Evolutionary conservation across 92 coral and sea anemone species (phyloP).

Genomic region (Virgularia gustaviana): DNA sequence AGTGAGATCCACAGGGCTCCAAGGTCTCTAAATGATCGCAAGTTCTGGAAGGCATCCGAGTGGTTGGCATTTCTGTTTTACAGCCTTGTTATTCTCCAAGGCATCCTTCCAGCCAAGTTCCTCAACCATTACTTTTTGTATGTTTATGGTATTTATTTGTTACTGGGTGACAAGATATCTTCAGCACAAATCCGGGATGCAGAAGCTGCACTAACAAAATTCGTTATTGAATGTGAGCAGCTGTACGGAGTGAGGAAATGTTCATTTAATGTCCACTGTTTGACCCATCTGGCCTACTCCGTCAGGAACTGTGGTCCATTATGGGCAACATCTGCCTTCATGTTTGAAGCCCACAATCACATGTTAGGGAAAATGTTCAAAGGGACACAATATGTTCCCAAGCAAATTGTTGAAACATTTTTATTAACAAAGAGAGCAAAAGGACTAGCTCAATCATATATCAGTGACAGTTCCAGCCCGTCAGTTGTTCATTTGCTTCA

Average conservation of each 20-base stretch:
- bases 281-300: background rate
- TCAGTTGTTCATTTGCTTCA: background rate
- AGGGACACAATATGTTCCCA: constrained; percentile 15
- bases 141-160: background rate
- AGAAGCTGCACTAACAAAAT: background rate
- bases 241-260: background rate
- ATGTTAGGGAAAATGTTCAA: background rate
- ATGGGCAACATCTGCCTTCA: constrained; percentile 6
- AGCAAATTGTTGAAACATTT: constrained; percentile 10
- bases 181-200: background rate
- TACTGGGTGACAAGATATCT: background rate
- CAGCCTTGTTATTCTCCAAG: background rate
- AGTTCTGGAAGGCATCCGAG: constrained; percentile 17
- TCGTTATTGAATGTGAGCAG: background rate
- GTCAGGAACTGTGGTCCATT: constrained; percentile 17
- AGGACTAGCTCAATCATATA: background rate
- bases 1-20: constrained; percentile 10
- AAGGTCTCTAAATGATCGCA: background rate
- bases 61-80: no score
- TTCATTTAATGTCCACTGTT: constrained; percentile 1
- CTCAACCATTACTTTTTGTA: background rate
- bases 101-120: background rate
- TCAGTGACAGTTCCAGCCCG: background rate
- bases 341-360: background rate
- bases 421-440: background rate